Conservation (phyloP, 92 coral and sea anemone species). For the Muricea muricata region DNA sequence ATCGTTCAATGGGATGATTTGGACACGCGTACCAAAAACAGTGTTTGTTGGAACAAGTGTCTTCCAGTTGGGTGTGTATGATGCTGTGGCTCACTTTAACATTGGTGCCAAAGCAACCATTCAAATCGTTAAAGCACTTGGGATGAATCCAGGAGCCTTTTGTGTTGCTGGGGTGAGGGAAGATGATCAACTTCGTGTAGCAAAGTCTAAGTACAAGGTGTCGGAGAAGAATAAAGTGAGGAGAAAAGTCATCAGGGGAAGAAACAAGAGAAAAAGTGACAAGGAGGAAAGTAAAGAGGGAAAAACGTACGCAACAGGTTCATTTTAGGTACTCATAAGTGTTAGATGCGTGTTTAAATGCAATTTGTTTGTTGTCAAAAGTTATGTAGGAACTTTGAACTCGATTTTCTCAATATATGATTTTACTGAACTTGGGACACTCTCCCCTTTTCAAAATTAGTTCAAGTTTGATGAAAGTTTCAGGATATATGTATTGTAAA, state of each 20-base stretch:
- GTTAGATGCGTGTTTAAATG: too few species aligned
- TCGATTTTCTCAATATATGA: too few species aligned
- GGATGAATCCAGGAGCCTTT: constrained; percentile 19
- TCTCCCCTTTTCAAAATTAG: too few species aligned
- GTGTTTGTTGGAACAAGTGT: constrained; percentile 46
- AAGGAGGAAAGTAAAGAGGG: constrained; percentile 45
- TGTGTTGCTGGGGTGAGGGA: background rate
- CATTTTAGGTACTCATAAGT: background rate
- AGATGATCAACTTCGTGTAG: constrained; percentile 15
- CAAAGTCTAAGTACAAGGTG: background rate
- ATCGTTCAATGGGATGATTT: constrained; percentile 31
- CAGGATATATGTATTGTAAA: too few species aligned
- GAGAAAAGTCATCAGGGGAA: constrained; percentile 34
- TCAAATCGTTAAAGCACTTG: constrained; percentile 26
- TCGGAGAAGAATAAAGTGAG: background rate
- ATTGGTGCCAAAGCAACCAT: constrained; percentile 34
- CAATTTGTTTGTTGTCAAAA: too few species aligned
- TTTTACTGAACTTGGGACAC: too few species aligned
- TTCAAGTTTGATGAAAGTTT: too few species aligned
- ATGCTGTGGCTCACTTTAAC: constrained; percentile 60
- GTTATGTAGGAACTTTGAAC: too few species aligned
- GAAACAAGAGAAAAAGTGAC: constrained; percentile 33
- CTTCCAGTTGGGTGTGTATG: constrained; percentile 47
- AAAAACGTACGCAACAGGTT: constrained; percentile 37
- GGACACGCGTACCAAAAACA: constrained; percentile 41